These are phyloP conservation scores for Brenthis hecate DNA, from an alignment of 2,888 invertebrate genomes.

Conservation along the genomic window DNA sequence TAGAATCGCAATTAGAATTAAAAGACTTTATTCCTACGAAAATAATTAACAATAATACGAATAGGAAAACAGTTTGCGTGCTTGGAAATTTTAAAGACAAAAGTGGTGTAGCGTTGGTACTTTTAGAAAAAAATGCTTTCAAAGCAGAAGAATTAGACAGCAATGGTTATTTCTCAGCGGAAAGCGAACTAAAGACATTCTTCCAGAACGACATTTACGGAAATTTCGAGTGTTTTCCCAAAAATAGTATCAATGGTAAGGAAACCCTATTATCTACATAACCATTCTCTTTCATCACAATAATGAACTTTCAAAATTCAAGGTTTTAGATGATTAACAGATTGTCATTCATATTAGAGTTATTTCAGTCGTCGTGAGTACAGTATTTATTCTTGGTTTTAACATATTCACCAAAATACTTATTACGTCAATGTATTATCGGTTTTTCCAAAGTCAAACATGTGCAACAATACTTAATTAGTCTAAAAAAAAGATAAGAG, in stretches of 20 bases:
- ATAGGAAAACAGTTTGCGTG: conserved; percentile 86
- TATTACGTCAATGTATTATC: conserved; percentile 6
- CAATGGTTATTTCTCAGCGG: conserved; percentile 83
- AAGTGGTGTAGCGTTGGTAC: conserved; percentile 85
- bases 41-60: conserved; percentile 87
- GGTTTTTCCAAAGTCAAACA: conserved; percentile 8
- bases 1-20: conserved; percentile 71
- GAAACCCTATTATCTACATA: conserved; percentile 20
- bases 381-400: conserved; percentile 8
- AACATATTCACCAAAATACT: neutral
- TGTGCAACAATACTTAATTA: conserved; percentile 14
- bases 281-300: neutral
- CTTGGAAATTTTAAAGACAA: conserved; percentile 86
- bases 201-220: conserved; percentile 94
- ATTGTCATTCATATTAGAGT: conserved; percentile 24
- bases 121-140: conserved; percentile 92
- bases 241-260: conserved; percentile 84
- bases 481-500: conserved; percentile 7
- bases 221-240: conserved; percentile 88
- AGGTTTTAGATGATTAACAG: conserved; percentile 35
- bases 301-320: conserved; percentile 51
- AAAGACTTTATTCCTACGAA: conserved; percentile 85
- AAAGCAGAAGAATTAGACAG: conserved; percentile 82
- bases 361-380: conserved; percentile 35
- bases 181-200: conserved; percentile 82